Conservation (phyloP, 2,797 vertebrate genomes). For the Tokudaia muenninki region DNA sequence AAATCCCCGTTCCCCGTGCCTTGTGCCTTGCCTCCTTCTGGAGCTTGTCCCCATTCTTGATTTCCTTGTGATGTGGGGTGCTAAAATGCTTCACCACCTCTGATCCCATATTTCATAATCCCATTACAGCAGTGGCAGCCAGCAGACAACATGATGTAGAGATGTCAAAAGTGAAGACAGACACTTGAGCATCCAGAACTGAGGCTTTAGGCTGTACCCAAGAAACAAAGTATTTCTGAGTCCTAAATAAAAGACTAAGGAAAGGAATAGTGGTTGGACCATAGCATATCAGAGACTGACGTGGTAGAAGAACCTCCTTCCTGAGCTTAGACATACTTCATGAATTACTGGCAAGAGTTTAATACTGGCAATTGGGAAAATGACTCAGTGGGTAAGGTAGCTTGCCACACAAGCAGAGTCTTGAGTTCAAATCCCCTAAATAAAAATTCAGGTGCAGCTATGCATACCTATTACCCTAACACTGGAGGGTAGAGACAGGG, state of each 20-base stretch:
- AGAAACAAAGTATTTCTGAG: not conserved
- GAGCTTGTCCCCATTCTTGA: not conserved
- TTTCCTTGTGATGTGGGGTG: not conserved
- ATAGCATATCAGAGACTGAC: not conserved
- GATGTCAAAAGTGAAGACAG: not conserved
- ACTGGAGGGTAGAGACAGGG: not conserved
- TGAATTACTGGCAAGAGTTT: slow-evolving; percentile 1
- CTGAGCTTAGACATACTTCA: not conserved
- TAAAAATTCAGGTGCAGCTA: not conserved
- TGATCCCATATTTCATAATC: not conserved
- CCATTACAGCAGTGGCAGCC: not conserved
- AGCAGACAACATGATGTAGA: not conserved
- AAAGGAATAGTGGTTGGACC: not conserved
- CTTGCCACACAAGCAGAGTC: not conserved
- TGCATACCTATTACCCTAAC: not conserved
- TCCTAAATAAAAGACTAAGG: not conserved
- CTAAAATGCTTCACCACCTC: not conserved
- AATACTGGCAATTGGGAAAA: not conserved
- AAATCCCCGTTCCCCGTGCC: not conserved
- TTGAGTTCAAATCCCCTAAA: not conserved
- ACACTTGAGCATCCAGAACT: not conserved
- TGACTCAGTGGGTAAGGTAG: no score
- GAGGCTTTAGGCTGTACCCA: not conserved
- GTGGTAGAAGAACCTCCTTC: not conserved
- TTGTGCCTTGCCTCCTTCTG: not conserved